Conservation (phyloP, 1,140 invertebrate genomes). For the Meteorus sp. region DNA sequence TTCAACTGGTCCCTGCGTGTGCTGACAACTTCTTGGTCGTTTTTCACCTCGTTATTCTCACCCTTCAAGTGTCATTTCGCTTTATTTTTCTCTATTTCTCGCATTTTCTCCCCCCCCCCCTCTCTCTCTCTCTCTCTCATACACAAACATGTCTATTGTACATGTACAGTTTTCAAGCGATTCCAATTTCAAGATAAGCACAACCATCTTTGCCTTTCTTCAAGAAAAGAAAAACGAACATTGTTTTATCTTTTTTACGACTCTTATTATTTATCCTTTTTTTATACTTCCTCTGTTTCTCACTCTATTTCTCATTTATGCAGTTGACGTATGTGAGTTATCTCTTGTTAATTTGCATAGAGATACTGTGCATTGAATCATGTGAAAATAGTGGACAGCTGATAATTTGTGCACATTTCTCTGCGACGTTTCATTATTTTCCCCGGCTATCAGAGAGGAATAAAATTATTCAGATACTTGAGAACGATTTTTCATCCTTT, state of each 20-base stretch:
- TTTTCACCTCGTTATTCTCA: conserved; percentile 19
- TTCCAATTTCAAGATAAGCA: conserved; percentile 20
- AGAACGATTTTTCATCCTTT: too few relatives aligned
- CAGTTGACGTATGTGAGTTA: conserved; percentile 34
- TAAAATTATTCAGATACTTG: conserved; percentile 2
- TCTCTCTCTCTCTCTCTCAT: too few relatives aligned
- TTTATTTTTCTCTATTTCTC: too few relatives aligned
- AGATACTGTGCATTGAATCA: conserved; percentile 35
- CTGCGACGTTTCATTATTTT: too few relatives aligned
- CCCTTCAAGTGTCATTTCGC: background rate
- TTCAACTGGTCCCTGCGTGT: background rate
- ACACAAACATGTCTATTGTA: too few relatives aligned
- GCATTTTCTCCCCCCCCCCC: too few relatives aligned
- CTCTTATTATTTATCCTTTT: background rate
- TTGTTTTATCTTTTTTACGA: background rate
- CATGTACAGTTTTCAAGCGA: background rate
- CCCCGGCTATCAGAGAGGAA: too few relatives aligned
- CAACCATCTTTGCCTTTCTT: background rate
- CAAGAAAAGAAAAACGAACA: background rate
- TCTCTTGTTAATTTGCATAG: conserved; percentile 53
- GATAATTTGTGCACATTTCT: conserved; percentile 42
- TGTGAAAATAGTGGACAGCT: conserved; percentile 36
- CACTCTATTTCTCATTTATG: background rate
- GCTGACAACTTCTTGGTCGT: background rate
- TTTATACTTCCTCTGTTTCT: background rate